Base-by-base conservation (phyloP, 2,888 invertebrate genomes). In the Dinocampus coccinellae region DNA sequence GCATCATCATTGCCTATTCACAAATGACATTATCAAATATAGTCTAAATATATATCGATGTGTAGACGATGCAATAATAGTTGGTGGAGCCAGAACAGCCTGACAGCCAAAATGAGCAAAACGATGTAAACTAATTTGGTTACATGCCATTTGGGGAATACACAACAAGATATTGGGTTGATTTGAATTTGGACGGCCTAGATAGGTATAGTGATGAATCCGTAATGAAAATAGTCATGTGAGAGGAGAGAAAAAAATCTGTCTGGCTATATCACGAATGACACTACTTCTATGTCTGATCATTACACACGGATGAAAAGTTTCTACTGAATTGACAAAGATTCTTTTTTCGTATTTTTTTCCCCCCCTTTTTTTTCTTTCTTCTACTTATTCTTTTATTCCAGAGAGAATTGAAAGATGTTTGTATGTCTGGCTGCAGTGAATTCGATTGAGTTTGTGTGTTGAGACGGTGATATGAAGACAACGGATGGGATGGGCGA, bases 81-180 rank as follows among this genome's bases (percentile, higher is more conserved):
- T 62, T 62, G 39, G 39, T 57, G 36, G 26, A 66, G 57, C 57
- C n/a, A n/a, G 57, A 47, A 66, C 66, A 57, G 66, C 39, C 36
- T 66, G 66, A 66, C 66, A 57, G 55, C 66, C 29, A 57, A 66
- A 66, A 66, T 66, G 66, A 36, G 24, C 24, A 42, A 55, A 66
- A 58, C 39, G 57, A 55, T 57, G 66, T 34, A 13, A 39, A 26
- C 39, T 66, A 66, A 66, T 66, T 66, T 57, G 66, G 55, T 66
- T 66, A 57, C 39, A 66, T 57, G 29, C 66, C 57, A 33, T 66
- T n/a, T 55, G 26, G 47, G 63, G 63, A 63, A 63, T 63, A 42
- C 47, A 63, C 16, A 26, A 16, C 63, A 63, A 63, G 63, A 63
- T 47, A 63, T 42, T 16, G 47, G 63, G 16, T 20, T 63, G 24